These are phyloP conservation scores for Passer domesticus DNA, from an alignment of 2,113 vertebrate species.

Conservation along the genomic window DNA sequence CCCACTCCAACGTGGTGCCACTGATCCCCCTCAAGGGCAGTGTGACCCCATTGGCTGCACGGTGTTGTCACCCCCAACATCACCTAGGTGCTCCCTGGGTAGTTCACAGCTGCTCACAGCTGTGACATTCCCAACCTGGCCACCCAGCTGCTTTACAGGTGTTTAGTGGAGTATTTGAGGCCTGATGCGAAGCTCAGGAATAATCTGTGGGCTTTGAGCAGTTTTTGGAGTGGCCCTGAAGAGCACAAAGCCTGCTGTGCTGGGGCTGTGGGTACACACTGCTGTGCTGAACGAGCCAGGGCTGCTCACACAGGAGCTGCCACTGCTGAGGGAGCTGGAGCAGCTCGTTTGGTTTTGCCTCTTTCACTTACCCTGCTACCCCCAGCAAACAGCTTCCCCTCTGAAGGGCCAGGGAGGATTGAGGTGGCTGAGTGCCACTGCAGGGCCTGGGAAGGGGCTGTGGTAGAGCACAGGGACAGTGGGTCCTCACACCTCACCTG, in stretches of 20 bases:
- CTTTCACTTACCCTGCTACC: background rate
- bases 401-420: background rate
- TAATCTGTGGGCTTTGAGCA: background rate
- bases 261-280: background rate
- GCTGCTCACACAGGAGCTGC: background rate
- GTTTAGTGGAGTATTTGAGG: background rate
- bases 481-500: rapidly evolving
- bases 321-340: background rate
- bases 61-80: background rate
- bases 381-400: background rate
- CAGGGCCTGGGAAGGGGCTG: background rate
- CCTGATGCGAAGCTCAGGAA: background rate
- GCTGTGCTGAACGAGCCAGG: background rate
- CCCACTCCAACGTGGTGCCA: rapidly evolving
- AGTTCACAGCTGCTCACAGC: background rate
- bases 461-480: rapidly evolving
- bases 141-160: rapidly evolving
- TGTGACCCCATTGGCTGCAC: background rate
- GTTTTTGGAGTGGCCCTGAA: background rate
- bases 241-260: background rate
- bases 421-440: background rate
- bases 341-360: background rate
- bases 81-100: background rate
- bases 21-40: background rate
- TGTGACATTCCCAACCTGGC: rapidly evolving